These are phyloP conservation scores for Zoanthus sansibaricus DNA, from an alignment of 92 coral and sea anemone species.

Conservation along the genomic window DNA sequence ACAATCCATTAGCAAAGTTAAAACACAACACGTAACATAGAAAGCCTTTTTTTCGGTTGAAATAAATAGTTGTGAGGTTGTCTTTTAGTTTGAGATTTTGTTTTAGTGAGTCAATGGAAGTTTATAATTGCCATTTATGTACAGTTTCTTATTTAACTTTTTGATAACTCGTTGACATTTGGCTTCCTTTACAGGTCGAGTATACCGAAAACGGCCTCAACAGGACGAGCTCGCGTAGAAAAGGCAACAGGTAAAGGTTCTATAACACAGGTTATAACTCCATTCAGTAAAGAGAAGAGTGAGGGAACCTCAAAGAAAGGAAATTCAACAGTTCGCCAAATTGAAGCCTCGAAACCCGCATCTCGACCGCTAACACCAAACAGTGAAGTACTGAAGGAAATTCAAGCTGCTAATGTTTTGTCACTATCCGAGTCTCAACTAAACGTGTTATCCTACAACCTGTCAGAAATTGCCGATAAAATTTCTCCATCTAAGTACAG, in stretches of 20 bases:
- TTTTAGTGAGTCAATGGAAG: too few species aligned
- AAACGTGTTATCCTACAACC: conserved; percentile 73
- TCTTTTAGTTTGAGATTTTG: too few species aligned
- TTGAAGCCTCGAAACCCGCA: background rate
- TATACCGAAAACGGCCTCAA: background rate
- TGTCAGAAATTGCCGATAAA: conserved; percentile 83
- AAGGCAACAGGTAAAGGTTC: background rate
- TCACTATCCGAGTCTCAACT: conserved; percentile 75
- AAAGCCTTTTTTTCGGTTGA: too few species aligned
- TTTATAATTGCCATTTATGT: too few species aligned
- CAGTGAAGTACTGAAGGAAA: conserved; percentile 27
- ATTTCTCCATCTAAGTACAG: conserved; percentile 72
- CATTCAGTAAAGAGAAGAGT: background rate
- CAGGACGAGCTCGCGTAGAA: background rate
- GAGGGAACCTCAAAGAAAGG: background rate
- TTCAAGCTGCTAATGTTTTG: conserved; percentile 45
- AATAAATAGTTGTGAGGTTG: too few species aligned
- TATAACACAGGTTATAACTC: background rate
- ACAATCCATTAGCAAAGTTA: too few species aligned
- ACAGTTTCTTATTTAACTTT: too few species aligned
- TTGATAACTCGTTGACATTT: too few species aligned
- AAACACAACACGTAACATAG: too few species aligned
- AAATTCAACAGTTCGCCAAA: background rate
- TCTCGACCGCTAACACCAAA: conserved; percentile 32
- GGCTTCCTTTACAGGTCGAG: conserved; percentile 1